A percentile compares a stretch with the other conserved stretches of the same genome.
phyloP scores from a whole-genome alignment of 1,140 invertebrate genomes.

The Drosophila lacertosa region DNA sequence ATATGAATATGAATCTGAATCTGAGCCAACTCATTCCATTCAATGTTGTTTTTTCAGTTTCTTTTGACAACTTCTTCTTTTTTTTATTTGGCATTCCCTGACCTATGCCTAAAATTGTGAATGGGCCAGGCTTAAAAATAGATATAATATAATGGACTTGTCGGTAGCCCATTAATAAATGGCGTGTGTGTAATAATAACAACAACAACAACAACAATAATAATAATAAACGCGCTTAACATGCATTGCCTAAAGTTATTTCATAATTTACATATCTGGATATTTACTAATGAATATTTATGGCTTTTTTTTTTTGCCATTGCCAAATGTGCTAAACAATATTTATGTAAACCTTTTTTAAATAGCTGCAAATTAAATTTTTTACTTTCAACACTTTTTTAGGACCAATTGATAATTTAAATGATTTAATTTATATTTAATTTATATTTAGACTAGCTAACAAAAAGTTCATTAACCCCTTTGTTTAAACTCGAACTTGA shows the following conservation, averaged over 20 bases:
- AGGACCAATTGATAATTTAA: too few relatives aligned
- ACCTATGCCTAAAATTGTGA: slow-evolving; percentile 8
- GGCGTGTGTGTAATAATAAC: slow-evolving; percentile 7
- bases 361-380: not conserved
- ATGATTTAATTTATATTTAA: not conserved
- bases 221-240: slow-evolving; percentile 5
- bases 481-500: too few relatives aligned
- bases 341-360: slow-evolving; percentile 33
- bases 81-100: slow-evolving; percentile 20
- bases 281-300: slow-evolving; percentile 61
- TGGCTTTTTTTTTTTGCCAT: slow-evolving; percentile 20
- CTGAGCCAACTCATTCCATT: slow-evolving; percentile 8
- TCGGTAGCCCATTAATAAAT: slow-evolving; percentile 30
- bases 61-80: not conserved
- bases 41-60: slow-evolving; percentile 2
- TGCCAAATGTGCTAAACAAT: slow-evolving; percentile 51
- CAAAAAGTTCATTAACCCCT: too few relatives aligned
- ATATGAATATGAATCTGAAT: slow-evolving; percentile 1
- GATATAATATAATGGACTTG: slow-evolving; percentile 18
- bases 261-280: slow-evolving; percentile 56
- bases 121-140: slow-evolving; percentile 19
- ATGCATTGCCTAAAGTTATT: slow-evolving; percentile 37
- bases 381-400: not conserved
- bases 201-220: too few relatives aligned
- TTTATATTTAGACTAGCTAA: too few relatives aligned